Base-by-base conservation (phyloP, 2,797 vertebrate species). In the Muscicapa comitata region DNA sequence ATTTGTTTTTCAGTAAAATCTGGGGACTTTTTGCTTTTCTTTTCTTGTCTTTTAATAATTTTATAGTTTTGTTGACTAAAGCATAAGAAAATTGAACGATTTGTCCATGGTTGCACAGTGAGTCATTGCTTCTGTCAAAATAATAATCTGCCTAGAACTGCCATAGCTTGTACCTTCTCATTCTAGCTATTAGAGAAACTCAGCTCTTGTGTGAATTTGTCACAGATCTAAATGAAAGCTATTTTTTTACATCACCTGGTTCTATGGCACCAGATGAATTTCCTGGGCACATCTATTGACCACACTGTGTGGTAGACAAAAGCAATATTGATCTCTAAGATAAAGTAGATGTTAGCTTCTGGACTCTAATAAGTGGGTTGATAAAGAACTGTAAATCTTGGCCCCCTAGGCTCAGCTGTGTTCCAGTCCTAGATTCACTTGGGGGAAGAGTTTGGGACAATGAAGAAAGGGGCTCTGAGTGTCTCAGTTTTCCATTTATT, bases 1-100 rank as follows among this genome's bases (percentile, higher is more conserved):
- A 86, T 95, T 95, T 95, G 86, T 91, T 95, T 96, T 96, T 91
- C 86, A 86, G 66, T 66, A 86, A 95, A 94, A 95, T 94, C 76
- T 95, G 70, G 73, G 92, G 73, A 95, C 54, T 91, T 95, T 72
- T 35, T 78, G 38, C 26, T 57, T 65, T 31, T 43, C 35, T 31
- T 87, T 93, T 84, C 94, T 91, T 92, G 59, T 90, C 82, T 92
- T 95, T 88, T 92, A 95, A 94, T 92, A 93, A 91, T 92, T 95
- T 97, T 94, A 95, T 61, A 89, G 88, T 76, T 82, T 74, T 95
- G 93, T 93, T 84, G 89, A 92, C 85, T 87, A 88, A 90, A 84
- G 68, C 76, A 55, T 20, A 76, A 91, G 88, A 90, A 95, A 63
- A 76, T 86, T 61, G 73, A 90, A 83, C 0, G 2, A 71, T 80